Conservation (phyloP, 2,888 invertebrate genomes). For the Dryadula phaetusa region DNA sequence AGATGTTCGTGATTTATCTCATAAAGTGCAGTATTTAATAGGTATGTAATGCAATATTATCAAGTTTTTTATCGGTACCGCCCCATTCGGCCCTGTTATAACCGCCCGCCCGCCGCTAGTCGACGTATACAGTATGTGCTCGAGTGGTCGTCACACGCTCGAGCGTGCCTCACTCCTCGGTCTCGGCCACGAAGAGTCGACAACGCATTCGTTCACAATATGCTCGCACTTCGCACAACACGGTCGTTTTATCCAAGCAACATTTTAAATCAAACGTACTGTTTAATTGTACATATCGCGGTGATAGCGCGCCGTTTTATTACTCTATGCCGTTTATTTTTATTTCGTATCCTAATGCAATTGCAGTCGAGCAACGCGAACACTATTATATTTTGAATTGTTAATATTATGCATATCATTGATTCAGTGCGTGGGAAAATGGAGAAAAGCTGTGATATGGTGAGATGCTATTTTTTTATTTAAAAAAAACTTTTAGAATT, state of each 20-base stretch:
- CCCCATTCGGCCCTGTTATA: conserved; percentile 63
- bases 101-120: conserved; percentile 61
- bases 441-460: conserved; percentile 35
- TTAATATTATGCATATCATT: conserved; percentile 67
- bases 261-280: conserved; percentile 71
- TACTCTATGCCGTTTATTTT: conserved; percentile 72
- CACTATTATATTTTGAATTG: conserved; percentile 68
- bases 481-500: background rate
- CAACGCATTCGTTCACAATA: conserved; percentile 16
- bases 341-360: conserved; percentile 79
- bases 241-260: conserved; percentile 56
- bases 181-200: conserved; percentile 40
- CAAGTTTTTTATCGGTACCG: conserved; percentile 68
- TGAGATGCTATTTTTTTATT: conserved; percentile 31
- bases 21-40: conserved; percentile 72
- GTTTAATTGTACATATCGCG: conserved; percentile 73
- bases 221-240: conserved; percentile 52
- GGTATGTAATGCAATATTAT: conserved; percentile 73
- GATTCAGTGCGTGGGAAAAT: conserved; percentile 55
- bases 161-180: conserved; percentile 62
- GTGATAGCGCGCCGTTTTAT: conserved; percentile 76
- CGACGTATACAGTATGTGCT: conserved; percentile 41
- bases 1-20: conserved; percentile 70
- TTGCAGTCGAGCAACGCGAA: conserved; percentile 77
- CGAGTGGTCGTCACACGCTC: conserved; percentile 54